Conservation (phyloP, 2,888 invertebrate genomes). For the Tenthredo amoena region DNA sequence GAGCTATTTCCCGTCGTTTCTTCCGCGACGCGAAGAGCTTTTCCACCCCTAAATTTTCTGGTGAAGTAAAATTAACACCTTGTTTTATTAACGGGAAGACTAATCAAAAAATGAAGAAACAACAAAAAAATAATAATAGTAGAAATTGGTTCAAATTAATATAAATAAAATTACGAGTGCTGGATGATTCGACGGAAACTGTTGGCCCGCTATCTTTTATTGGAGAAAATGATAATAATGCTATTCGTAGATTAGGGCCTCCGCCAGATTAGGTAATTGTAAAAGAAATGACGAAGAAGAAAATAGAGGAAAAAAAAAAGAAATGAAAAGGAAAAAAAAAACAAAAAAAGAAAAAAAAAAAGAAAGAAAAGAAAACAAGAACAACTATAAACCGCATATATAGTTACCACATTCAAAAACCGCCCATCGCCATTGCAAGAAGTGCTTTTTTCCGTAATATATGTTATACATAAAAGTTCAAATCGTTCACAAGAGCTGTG, state of each 20-base stretch:
- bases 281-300: conserved; percentile 56
- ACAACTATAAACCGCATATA: conserved; percentile 64
- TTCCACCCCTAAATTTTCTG: neutral
- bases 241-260: conserved; percentile 74
- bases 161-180: neutral
- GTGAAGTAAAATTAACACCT: neutral
- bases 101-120: neutral
- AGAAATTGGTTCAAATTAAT: neutral
- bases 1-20: neutral
- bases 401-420: conserved; percentile 68
- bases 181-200: neutral
- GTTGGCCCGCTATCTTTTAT: conserved; percentile 64
- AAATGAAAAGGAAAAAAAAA: conserved; percentile 42
- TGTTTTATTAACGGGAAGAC: neutral
- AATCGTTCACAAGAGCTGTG: conserved; percentile 65
- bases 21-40: neutral
- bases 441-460: conserved; percentile 63
- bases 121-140: neutral
- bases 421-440: conserved; percentile 69
- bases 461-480: conserved; percentile 31
- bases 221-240: conserved; percentile 69
- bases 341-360: conserved; percentile 58
- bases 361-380: conserved; percentile 55
- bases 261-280: conserved; percentile 71
- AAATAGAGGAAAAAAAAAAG: conserved; percentile 20